phyloP scores from a whole-genome alignment of 2,888 invertebrate species.

The Watsonalla binaria region DNA sequence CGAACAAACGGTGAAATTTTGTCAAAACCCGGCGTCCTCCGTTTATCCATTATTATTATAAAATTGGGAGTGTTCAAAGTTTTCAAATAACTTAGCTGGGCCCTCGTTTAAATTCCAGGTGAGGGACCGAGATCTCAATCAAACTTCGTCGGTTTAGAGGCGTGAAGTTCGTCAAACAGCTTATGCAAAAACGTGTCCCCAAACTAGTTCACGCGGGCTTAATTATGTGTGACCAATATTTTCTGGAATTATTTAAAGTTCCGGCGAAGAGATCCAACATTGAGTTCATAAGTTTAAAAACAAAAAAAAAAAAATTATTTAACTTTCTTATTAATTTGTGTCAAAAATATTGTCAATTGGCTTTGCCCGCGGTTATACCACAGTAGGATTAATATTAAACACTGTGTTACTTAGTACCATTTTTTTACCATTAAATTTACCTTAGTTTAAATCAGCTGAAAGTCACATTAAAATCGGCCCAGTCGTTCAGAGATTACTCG shows the following conservation, averaged over 20 bases:
- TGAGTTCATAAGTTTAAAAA: no score
- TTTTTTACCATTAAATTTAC: no score
- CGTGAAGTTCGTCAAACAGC: conserved; percentile 49
- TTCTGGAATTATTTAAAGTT: not conserved
- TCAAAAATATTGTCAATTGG: no score
- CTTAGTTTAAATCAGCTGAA: no score
- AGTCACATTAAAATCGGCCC: no score
- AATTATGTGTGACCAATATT: conserved; percentile 23
- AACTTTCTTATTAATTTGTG: no score
- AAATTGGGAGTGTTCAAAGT: conserved; percentile 53
- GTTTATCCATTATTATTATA: conserved; percentile 54
- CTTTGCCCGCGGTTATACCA: no score
- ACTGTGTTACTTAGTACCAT: no score
- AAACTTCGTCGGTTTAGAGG: conserved; percentile 52
- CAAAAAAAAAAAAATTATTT: no score
- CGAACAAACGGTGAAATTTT: conserved; percentile 19
- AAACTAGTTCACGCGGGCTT: conserved; percentile 2
- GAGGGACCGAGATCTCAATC: conserved; percentile 57
- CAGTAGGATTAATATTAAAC: no score
- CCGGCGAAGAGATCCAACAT: no score
- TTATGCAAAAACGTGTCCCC: conserved; percentile 33
- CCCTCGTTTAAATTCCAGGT: conserved; percentile 61
- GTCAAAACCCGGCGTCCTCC: conserved; percentile 11
- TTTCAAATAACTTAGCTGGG: conserved; percentile 54
- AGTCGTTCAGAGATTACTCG: no score